These are phyloP conservation scores for Actias luna DNA, from an alignment of 2,888 invertebrate species.

Conservation along the genomic window DNA sequence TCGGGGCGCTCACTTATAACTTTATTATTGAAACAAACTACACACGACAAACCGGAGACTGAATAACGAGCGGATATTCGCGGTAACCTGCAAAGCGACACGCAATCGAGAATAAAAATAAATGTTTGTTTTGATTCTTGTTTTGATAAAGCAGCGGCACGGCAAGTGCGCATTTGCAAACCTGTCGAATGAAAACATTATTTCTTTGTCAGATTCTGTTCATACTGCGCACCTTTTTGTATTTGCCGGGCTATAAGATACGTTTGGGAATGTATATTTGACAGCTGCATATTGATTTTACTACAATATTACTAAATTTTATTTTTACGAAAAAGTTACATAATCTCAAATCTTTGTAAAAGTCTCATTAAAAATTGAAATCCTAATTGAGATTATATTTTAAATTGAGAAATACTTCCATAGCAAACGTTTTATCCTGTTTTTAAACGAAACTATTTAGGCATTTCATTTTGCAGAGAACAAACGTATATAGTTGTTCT, in stretches of 20 bases:
- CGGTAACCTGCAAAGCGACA: constrained; percentile 26
- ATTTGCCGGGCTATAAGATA: constrained; percentile 23
- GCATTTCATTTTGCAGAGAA: neutral
- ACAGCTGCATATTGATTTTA: constrained; percentile 16
- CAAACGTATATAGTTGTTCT: neutral
- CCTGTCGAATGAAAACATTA: constrained; percentile 18
- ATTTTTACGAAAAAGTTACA: neutral
- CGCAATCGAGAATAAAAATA: constrained; percentile 29
- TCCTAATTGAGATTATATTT: neutral
- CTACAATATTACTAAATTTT: neutral
- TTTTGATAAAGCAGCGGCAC: constrained; percentile 24
- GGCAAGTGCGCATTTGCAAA: constrained; percentile 26
- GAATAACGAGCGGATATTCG: constrained; percentile 25
- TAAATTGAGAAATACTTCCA: neutral
- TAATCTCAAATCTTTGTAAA: neutral
- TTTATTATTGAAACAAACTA: constrained; percentile 27
- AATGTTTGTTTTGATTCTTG: constrained; percentile 41
- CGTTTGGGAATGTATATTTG: constrained; percentile 24
- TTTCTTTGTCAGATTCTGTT: neutral
- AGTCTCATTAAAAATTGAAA: neutral
- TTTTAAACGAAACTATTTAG: neutral
- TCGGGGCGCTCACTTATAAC: constrained; percentile 20
- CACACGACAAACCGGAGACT: constrained; percentile 28
- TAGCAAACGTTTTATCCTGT: neutral
- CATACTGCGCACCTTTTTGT: constrained; percentile 16